Conservation (phyloP, 2,113 vertebrate species). For the Propithecus coquereli region DNA sequence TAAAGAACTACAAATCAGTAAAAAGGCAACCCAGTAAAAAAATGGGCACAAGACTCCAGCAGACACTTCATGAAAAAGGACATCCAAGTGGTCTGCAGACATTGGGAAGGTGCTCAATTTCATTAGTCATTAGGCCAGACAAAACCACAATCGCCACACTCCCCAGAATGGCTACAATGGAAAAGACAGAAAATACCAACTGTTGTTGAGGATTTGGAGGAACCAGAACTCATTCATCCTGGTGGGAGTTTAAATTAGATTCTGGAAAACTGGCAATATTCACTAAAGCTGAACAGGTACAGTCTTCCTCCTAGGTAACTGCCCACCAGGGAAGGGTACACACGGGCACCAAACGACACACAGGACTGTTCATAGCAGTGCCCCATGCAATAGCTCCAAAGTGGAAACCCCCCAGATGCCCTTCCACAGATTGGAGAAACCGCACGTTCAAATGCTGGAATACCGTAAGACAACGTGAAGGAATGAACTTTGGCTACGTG, state of each 20-base stretch:
- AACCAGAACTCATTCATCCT: accelerated
- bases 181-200: neutral
- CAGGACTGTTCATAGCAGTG: neutral
- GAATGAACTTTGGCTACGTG: too few species aligned
- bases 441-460: too few species aligned
- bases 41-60: neutral
- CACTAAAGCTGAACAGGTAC: neutral
- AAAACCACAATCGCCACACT: neutral
- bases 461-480: neutral
- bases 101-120: neutral
- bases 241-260: neutral
- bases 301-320: neutral
- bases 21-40: neutral
- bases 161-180: neutral
- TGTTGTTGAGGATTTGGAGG: neutral
- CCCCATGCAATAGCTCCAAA: neutral
- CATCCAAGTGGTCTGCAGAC: neutral
- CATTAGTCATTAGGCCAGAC: neutral
- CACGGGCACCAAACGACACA: neutral
- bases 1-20: neutral
- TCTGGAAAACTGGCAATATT: neutral
- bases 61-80: neutral
- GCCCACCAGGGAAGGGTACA: neutral
- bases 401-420: too few species aligned
- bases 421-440: accelerated